These are phyloP conservation scores for Listrodromus nycthemerus DNA, from an alignment of 2,888 invertebrate species.

Conservation along the genomic window DNA sequence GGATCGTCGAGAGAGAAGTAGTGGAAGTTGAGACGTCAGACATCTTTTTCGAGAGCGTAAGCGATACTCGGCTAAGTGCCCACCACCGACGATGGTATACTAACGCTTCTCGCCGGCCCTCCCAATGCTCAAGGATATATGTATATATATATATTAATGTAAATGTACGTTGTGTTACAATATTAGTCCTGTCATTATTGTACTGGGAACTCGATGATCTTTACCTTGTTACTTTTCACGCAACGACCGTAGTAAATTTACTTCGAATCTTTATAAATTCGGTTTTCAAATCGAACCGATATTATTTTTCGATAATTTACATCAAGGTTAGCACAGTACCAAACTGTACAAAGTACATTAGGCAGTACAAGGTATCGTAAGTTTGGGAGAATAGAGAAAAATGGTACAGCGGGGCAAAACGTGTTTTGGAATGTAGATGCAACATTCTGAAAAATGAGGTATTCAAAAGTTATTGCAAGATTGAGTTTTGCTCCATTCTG, in stretches of 20 bases:
- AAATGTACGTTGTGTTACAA: constrained; percentile 43
- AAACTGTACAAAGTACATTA: too few species aligned
- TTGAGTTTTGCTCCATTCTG: too few species aligned
- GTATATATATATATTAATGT: constrained; percentile 38
- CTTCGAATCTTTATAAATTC: neutral
- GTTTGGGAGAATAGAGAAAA: too few species aligned
- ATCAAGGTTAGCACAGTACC: neutral
- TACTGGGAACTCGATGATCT: constrained; percentile 11
- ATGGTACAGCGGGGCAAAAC: too few species aligned
- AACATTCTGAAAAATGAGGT: too few species aligned
- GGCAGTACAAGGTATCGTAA: too few species aligned
- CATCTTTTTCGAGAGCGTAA: constrained; percentile 78
- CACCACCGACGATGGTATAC: constrained; percentile 52
- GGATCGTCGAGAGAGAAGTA: constrained; percentile 65
- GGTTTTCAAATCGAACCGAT: neutral
- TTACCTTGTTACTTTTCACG: constrained; percentile 23
- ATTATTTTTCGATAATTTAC: neutral
- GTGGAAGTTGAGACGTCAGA: constrained; percentile 73
- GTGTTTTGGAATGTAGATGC: too few species aligned
- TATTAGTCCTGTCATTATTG: constrained; percentile 53
- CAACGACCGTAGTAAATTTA: constrained; percentile 17
- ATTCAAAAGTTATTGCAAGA: too few species aligned
- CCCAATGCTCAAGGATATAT: constrained; percentile 27
- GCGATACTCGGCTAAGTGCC: constrained; percentile 81
- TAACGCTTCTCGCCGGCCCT: constrained; percentile 54